Base-by-base conservation (phyloP, 2,797 vertebrate genomes). In the Hirundo rustica region DNA sequence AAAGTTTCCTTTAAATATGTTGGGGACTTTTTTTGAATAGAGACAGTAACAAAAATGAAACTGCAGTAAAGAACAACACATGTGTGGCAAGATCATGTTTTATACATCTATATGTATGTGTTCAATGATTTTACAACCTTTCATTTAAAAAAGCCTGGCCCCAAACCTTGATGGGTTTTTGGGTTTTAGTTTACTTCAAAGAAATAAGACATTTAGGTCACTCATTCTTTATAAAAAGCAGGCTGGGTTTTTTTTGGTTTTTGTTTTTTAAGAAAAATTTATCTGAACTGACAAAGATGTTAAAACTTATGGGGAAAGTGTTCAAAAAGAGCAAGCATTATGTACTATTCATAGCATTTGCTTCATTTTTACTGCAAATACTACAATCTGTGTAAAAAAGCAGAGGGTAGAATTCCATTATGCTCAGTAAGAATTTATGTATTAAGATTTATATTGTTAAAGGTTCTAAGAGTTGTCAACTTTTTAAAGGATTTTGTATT, bases 1-100 rank as follows among this genome's bases (percentile, higher is more conserved):
- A 71, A 97, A 96, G 89, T 95, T 94, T 95, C 76, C 65, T 79
- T 96, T 77, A 61, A 93, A 88, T 86, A 91, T 86, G 65, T 73
- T 91, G 70, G 62, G 76, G 42, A 32, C 16, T 80, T 91, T 94
- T 82, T 81, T 86, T 83, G 0, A 38, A 91, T 91, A 72, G 42
- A 81, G 54, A 86, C 2, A 0, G 29, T 54, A 92, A 75, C 70
- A 89, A 80, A 87, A 84, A 62, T 64, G 70, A 94, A 76, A 64
- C 86, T 71, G 72, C 54, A 51, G 42, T 38, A 40, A 34, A 71
- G 78, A 75, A 48, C 10, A 45, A 47, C 11, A 11, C 3, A 16
- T 51, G 40, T 76, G 42, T 66, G 50, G 8, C 55, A 42, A 82
- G 32, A 74, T 23, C 0, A 1, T 53, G 16, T 45, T 73, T 50